A percentile compares a stretch with the other conserved stretches of the same genome.
Evolutionary conservation across 1,140 invertebrate genomes (phyloP).

Genomic region (Aphis craccivora): DNA sequence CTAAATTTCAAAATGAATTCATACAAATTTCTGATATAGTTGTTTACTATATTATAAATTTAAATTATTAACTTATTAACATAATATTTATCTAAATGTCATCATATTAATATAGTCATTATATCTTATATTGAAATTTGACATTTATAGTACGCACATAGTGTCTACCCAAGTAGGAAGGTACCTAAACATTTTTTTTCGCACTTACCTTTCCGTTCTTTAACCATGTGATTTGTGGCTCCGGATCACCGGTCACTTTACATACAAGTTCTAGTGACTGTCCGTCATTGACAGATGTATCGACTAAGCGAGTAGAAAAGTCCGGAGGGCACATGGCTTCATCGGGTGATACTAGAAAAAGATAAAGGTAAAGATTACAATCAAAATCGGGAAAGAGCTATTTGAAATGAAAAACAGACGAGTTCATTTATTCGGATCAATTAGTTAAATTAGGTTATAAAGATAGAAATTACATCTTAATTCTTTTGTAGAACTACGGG

Average conservation of each 20-base stretch:
- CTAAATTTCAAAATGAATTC: not conserved
- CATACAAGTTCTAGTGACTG: constrained; percentile 79
- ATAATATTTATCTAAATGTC: not conserved
- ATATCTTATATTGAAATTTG: not conserved
- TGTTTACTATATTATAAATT: not conserved
- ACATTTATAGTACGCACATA: not conserved
- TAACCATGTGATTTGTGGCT: constrained; percentile 86
- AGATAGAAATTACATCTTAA: constrained; percentile 75
- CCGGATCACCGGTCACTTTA: constrained; percentile 87
- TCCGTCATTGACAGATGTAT: constrained; percentile 80
- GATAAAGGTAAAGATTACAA: not conserved
- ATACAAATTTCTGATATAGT: not conserved
- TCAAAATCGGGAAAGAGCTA: not conserved
- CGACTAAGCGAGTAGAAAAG: constrained; percentile 77
- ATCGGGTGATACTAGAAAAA: constrained; percentile 77
- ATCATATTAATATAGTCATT: too few species aligned
- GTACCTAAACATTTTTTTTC: not conserved
- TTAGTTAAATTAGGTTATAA: too few species aligned
- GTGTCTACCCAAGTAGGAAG: not conserved
- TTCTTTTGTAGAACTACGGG: constrained; percentile 89
- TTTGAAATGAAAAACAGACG: not conserved
- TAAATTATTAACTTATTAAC: not conserved
- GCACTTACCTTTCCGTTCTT: constrained; percentile 75
- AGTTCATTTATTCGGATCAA: not conserved
- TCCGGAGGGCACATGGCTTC: constrained; percentile 86